These are phyloP conservation scores for Lasioglossum villosulum DNA, from an alignment of 2,888 invertebrate species.

Conservation along the genomic window DNA sequence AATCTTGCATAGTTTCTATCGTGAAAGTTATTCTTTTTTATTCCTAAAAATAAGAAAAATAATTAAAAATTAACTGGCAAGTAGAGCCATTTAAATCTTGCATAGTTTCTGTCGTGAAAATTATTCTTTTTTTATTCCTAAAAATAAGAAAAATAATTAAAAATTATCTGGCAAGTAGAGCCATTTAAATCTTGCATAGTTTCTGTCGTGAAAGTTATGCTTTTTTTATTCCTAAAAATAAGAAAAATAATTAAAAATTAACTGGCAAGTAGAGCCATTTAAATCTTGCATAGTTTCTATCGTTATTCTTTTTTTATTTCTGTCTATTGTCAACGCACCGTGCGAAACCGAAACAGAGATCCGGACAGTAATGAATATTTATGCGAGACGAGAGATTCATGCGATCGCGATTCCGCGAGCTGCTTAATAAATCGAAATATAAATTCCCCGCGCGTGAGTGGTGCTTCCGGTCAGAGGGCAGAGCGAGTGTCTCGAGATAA, in stretches of 20 bases:
- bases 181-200: neutral
- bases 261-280: neutral
- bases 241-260: too few relatives aligned
- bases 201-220: neutral
- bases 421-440: slow-evolving; percentile 35
- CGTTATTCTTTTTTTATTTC: neutral
- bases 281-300: neutral
- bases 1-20: too few relatives aligned
- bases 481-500: slow-evolving; percentile 44
- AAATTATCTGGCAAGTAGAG: neutral
- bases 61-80: too few relatives aligned
- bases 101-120: too few relatives aligned
- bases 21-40: too few relatives aligned
- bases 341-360: neutral
- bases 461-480: slow-evolving; percentile 46
- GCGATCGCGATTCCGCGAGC: slow-evolving; percentile 4
- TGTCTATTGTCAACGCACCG: neutral
- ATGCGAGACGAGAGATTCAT: neutral
- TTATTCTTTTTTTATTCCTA: too few relatives aligned
- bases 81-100: too few relatives aligned
- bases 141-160: too few relatives aligned
- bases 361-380: neutral
- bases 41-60: too few relatives aligned
- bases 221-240: too few relatives aligned
- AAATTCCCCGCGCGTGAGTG: slow-evolving; percentile 32